Conservation (phyloP, 37 sponge, comb jelly and placozoan genomes). For the Agelas oroides region DNA sequence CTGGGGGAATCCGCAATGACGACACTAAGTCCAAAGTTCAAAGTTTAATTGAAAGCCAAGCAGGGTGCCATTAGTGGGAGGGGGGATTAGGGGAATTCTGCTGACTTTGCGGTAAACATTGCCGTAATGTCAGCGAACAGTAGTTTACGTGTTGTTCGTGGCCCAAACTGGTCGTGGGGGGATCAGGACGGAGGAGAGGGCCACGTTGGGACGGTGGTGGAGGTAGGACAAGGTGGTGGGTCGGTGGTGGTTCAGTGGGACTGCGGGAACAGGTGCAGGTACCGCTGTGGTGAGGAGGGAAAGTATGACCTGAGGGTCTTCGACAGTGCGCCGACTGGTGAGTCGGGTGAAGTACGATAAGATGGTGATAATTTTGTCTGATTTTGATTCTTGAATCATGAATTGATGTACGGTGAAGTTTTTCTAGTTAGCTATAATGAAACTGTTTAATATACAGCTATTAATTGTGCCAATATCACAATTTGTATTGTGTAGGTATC, state of each 20-base stretch:
- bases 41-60: too few relatives aligned
- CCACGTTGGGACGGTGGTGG: slow-evolving; percentile 83
- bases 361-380: neutral
- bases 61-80: too few relatives aligned
- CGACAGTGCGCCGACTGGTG: slow-evolving; percentile 73
- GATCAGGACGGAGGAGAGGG: slow-evolving; percentile 91
- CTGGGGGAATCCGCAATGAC: too few relatives aligned
- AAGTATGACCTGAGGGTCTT: slow-evolving; percentile 76
- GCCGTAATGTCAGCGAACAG: neutral
- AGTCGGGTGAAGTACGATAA: too few relatives aligned
- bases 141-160: slow-evolving; percentile 85
- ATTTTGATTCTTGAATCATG: neutral
- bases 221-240: slow-evolving; percentile 17
- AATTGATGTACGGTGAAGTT: neutral
- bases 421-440: neutral
- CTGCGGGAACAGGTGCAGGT: slow-evolving; percentile 73
- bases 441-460: too few relatives aligned
- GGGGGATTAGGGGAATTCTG: too few relatives aligned
- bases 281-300: slow-evolving; percentile 61
- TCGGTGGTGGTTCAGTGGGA: slow-evolving; percentile 90
- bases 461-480: too few relatives aligned
- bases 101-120: too few relatives aligned
- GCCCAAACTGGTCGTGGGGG: slow-evolving; percentile 89
- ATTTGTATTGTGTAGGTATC: slow-evolving; percentile 7
- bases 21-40: too few relatives aligned